Percentiles rank a stretch among this genome's conserved stretches.
Conservation (phyloP, 1,140 invertebrate genomes). For the Drosophila athabasca region DNA sequence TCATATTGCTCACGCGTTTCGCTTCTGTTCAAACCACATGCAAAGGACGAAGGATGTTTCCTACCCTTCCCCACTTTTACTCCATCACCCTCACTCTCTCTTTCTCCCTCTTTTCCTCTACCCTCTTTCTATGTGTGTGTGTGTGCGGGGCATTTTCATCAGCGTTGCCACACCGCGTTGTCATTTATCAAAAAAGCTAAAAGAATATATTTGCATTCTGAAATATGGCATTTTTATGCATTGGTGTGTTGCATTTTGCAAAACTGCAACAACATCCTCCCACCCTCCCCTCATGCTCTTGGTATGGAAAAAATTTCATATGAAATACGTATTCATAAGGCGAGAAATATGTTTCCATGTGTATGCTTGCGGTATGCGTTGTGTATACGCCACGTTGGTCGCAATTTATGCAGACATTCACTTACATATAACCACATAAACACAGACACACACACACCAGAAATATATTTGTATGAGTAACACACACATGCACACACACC, state of each 20-base stretch:
- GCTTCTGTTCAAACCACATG: slow-evolving; percentile 36
- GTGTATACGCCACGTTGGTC: slow-evolving; percentile 75
- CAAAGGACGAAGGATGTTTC: slow-evolving; percentile 40
- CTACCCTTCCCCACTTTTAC: neutral
- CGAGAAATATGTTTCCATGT: slow-evolving; percentile 67
- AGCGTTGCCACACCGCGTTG: slow-evolving; percentile 72
- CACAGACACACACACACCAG: slow-evolving; percentile 20
- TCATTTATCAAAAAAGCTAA: slow-evolving; percentile 82
- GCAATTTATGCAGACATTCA: slow-evolving; percentile 76
- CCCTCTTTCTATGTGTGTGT: neutral
- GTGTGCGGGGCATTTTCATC: slow-evolving; percentile 67
- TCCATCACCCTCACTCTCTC: neutral
- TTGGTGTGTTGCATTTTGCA: slow-evolving; percentile 78
- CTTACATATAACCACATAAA: slow-evolving; percentile 42
- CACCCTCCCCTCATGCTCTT: neutral
- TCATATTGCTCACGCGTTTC: slow-evolving; percentile 70
- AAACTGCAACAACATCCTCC: slow-evolving; percentile 63
- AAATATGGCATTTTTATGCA: slow-evolving; percentile 82
- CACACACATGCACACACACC: neutral
- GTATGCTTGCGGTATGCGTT: slow-evolving; percentile 51
- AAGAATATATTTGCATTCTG: slow-evolving; percentile 82
- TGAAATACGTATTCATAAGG: slow-evolving; percentile 82
- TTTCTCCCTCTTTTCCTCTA: neutral
- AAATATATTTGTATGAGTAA: slow-evolving; percentile 1
- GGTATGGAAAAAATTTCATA: slow-evolving; percentile 63